phyloP scores from a whole-genome alignment of 2,888 invertebrate species.

The Platerodrilus igneus region DNA sequence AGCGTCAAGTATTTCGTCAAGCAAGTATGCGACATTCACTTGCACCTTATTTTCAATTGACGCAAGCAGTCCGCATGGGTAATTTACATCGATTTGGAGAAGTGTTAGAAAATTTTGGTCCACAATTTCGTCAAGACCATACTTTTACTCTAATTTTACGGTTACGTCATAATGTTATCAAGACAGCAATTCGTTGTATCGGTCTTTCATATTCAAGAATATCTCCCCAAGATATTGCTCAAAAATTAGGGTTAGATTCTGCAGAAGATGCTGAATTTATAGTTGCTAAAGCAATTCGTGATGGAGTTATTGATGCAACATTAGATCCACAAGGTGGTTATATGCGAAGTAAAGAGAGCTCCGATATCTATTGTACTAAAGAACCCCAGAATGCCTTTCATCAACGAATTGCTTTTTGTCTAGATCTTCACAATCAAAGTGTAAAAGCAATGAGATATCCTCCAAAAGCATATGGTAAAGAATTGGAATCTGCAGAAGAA shows the following conservation, averaged over 20 bases:
- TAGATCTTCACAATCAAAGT: constrained; percentile 97
- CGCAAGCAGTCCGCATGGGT: constrained; percentile 93
- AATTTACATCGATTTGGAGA: constrained; percentile 92
- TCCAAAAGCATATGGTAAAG: constrained; percentile 97
- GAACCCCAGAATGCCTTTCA: constrained; percentile 96
- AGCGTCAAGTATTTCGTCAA: constrained; percentile 90
- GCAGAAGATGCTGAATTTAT: constrained; percentile 99
- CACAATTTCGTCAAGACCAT: constrained; percentile 88
- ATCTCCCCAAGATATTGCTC: constrained; percentile 90
- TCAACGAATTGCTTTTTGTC: constrained; percentile 93
- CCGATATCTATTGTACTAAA: constrained; percentile 93
- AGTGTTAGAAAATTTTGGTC: constrained; percentile 84
- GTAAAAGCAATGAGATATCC: constrained; percentile 99
- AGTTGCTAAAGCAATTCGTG: constrained; percentile 95
- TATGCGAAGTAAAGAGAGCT: constrained; percentile 96
- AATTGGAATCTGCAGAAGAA: constrained; percentile 95
- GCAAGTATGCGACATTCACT: constrained; percentile 83
- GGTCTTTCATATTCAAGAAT: constrained; percentile 95
- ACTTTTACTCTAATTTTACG: constrained; percentile 95
- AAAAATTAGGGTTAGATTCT: constrained; percentile 88
- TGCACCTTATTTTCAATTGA: constrained; percentile 94
- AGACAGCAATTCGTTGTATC: constrained; percentile 95
- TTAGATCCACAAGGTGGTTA: constrained; percentile 93
- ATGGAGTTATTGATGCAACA: constrained; percentile 97
- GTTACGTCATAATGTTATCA: constrained; percentile 96